A percentile compares a stretch with the other conserved stretches of the same genome.
phyloP scores from a whole-genome alignment of 1,140 invertebrate genomes.

The Drosophila pseudoananassae region DNA sequence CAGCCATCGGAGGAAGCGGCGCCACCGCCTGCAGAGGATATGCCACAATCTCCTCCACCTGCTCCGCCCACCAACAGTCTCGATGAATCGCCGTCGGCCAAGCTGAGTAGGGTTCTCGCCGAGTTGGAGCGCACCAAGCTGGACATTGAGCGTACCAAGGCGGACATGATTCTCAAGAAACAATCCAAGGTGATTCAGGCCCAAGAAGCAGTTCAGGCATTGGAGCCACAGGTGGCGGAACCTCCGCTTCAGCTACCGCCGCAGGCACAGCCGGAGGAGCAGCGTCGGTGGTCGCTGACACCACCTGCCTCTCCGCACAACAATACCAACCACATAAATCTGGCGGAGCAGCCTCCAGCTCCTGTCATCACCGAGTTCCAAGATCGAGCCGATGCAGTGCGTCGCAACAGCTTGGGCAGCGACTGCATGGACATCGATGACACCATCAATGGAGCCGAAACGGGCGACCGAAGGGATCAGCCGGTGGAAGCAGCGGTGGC shows the following conservation, averaged over 20 bases:
- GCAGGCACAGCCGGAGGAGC: conserved; percentile 23
- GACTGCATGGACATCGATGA: conserved; percentile 72
- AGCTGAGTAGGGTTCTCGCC: conserved; percentile 55
- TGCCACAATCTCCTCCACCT: not conserved
- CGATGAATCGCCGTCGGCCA: conserved; percentile 48
- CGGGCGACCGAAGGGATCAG: not conserved
- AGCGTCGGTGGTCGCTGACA: conserved; percentile 73
- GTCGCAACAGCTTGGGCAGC: conserved; percentile 64
- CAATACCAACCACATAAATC: conserved; percentile 44
- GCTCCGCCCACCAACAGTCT: not conserved
- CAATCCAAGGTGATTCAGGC: conserved; percentile 21
- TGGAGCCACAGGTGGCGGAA: conserved; percentile 7
- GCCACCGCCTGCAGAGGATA: conserved; percentile 3
- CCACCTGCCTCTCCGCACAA: conserved; percentile 72
- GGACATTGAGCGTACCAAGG: conserved; percentile 71
- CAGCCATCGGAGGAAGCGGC: conserved; percentile 19
- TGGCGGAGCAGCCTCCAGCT: conserved; percentile 7
- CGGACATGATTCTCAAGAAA: conserved; percentile 54
- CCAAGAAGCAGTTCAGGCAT: conserved; percentile 1
- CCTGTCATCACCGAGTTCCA: conserved; percentile 26
- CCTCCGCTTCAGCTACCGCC: conserved; percentile 19
- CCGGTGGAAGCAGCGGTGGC: not conserved
- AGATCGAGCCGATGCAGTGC: conserved; percentile 21
- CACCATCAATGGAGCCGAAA: conserved; percentile 29
- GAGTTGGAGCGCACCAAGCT: conserved; percentile 77